These are phyloP conservation scores for Ctenopoma kingsleyae DNA, from an alignment of 2,797 vertebrate genomes.

Conservation along the genomic window DNA sequence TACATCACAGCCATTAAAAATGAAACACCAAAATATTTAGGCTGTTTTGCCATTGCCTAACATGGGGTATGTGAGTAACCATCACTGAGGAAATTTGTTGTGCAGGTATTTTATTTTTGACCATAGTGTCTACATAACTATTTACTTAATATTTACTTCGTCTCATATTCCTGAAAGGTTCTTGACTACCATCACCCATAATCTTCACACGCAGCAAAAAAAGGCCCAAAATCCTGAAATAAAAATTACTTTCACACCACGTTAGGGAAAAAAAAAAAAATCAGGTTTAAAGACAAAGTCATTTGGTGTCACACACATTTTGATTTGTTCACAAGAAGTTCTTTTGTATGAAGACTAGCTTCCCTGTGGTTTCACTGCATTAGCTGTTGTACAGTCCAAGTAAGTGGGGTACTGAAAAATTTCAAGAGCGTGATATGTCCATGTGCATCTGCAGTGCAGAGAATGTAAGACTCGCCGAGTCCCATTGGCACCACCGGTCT, in stretches of 20 bases:
- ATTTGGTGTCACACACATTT: slow-evolving; percentile 46
- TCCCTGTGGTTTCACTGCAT: slow-evolving; percentile 46
- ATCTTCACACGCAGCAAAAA: slow-evolving; percentile 45
- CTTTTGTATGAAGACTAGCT: not conserved
- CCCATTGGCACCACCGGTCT: slow-evolving; percentile 69
- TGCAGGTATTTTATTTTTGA: slow-evolving; percentile 39
- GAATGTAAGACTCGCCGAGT: slow-evolving; percentile 44
- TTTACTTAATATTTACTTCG: slow-evolving; percentile 27
- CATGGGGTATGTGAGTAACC: slow-evolving; percentile 15
- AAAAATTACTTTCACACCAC: slow-evolving; percentile 44
- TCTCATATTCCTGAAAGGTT: slow-evolving; percentile 52
- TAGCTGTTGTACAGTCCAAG: slow-evolving; percentile 21
- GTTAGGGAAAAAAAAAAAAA: slow-evolving; percentile 12
- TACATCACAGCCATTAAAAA: slow-evolving; percentile 16
- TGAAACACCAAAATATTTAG: slow-evolving; percentile 4
- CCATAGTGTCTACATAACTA: slow-evolving; percentile 29
- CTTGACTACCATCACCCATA: slow-evolving; percentile 45
- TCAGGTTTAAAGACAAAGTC: slow-evolving; percentile 16
- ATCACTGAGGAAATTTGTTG: slow-evolving; percentile 34
- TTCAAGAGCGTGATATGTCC: slow-evolving; percentile 29
- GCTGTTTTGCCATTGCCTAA: slow-evolving; percentile 1
- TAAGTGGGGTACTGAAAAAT: slow-evolving; percentile 24
- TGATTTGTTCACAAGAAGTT: slow-evolving; percentile 46
- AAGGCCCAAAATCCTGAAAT: slow-evolving; percentile 36
- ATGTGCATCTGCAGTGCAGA: slow-evolving; percentile 34